Conservation (phyloP, 2,113 vertebrate species). For the Zapus hudsonius region DNA sequence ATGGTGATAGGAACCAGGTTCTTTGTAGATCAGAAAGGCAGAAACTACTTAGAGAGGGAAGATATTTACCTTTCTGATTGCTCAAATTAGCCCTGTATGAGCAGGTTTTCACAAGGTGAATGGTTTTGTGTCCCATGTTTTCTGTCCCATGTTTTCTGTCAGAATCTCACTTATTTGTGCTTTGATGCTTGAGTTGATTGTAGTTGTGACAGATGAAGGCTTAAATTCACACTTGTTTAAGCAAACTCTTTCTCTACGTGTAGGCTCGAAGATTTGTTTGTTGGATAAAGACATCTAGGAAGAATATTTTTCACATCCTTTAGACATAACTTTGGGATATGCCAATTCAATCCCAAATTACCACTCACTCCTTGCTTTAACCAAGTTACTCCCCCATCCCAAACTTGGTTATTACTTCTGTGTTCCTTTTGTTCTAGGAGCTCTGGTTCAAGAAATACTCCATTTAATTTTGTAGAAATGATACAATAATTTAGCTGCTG, state of each 20-base stretch:
- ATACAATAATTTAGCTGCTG: not conserved
- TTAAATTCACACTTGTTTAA: constrained; percentile 45
- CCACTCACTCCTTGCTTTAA: not conserved
- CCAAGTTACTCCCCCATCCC: not conserved
- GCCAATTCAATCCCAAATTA: not conserved
- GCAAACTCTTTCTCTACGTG: not conserved
- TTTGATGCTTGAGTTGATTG: not conserved
- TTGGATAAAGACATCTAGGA: not conserved
- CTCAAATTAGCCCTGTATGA: not conserved
- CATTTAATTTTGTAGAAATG: not conserved
- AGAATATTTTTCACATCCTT: not conserved
- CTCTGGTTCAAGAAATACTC: not conserved
- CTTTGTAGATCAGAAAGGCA: not conserved
- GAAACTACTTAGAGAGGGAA: not conserved
- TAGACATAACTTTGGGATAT: not conserved
- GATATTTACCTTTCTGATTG: not conserved
- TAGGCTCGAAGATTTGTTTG: constrained; percentile 37
- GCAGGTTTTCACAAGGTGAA: not conserved
- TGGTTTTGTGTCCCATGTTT: not conserved
- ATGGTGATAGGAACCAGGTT: too few species aligned
- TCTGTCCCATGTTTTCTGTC: not conserved
- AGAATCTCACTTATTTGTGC: constrained; percentile 1
- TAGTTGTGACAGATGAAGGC: not conserved
- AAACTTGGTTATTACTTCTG: not conserved
- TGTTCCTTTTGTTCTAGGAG: not conserved